phyloP scores from a whole-genome alignment of 2,797 vertebrate species.

The Leontopithecus rosalia region DNA sequence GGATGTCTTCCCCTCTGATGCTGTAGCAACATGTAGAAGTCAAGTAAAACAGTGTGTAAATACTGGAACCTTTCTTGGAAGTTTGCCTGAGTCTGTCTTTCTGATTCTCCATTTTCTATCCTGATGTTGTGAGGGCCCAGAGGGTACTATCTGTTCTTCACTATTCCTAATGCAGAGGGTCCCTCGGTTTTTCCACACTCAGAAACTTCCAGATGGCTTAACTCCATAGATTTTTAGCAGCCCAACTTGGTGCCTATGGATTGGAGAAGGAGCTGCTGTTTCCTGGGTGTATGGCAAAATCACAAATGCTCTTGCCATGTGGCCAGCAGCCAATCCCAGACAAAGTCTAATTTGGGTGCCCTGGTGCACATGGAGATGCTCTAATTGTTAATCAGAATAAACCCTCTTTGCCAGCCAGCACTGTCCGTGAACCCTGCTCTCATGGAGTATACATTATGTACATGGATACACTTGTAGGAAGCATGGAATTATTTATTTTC shows the following conservation, averaged over 20 bases:
- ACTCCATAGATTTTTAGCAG: background rate
- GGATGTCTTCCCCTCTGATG: conserved; percentile 52
- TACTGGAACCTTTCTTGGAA: conserved; percentile 61
- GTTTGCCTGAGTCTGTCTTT: conserved; percentile 51
- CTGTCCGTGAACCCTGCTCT: conserved; percentile 1
- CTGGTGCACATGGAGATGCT: background rate
- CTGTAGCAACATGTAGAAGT: conserved; percentile 29
- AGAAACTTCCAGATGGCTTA: conserved; percentile 17
- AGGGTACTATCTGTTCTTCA: conserved; percentile 1
- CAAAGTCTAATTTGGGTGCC: background rate
- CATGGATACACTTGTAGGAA: conserved; percentile 17
- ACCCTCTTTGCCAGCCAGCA: background rate
- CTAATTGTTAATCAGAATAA: conserved; percentile 38
- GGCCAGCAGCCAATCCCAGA: conserved; percentile 17
- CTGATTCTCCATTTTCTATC: conserved; percentile 46
- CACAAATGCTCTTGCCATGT: background rate
- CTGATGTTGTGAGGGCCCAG: background rate
- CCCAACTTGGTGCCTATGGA: background rate
- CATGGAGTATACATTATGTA: background rate
- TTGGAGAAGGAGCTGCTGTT: conserved; percentile 33
- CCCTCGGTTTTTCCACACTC: conserved; percentile 5
- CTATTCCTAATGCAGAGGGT: conserved; percentile 23
- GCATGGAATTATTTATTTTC: conserved; percentile 71
- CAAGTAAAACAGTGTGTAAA: conserved; percentile 72
- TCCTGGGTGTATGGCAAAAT: background rate